Evolutionary conservation across 2,113 vertebrate species (phyloP).

Genomic region (Nettapus auritus): DNA sequence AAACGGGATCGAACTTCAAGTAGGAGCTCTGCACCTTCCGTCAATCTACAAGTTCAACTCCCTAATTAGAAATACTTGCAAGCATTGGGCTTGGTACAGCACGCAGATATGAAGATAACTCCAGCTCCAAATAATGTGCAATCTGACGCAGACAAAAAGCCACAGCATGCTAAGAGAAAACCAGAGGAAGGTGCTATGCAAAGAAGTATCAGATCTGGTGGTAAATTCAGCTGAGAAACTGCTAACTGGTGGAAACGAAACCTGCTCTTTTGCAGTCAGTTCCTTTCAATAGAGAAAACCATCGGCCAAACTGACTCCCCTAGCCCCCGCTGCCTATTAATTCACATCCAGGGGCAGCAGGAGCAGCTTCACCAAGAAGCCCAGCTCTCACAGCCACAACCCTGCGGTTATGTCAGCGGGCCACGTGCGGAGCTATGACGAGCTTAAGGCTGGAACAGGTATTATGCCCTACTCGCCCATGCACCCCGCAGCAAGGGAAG

Average conservation of each 20-base stretch:
- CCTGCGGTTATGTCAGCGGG: neutral
- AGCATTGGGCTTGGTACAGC: neutral
- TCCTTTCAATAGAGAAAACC: neutral
- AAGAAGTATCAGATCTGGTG: neutral
- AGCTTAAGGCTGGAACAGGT: neutral
- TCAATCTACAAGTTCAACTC: neutral
- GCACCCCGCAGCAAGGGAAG: fast-evolving
- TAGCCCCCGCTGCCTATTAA: neutral
- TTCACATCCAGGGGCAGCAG: neutral
- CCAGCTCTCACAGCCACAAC: neutral
- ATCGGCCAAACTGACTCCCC: neutral
- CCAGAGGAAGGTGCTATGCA: neutral
- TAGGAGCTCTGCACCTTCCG: neutral
- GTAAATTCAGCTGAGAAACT: neutral
- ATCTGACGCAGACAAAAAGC: neutral
- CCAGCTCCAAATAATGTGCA: neutral
- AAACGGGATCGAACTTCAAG: neutral
- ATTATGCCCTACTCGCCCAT: neutral
- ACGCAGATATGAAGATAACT: neutral
- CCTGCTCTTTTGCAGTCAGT: neutral
- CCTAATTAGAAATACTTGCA: neutral
- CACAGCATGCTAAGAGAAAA: neutral
- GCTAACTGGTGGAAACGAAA: neutral
- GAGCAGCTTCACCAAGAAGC: neutral
- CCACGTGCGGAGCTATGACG: neutral